phyloP scores from a whole-genome alignment of 2,113 vertebrate species.

The Eidolon helvum region DNA sequence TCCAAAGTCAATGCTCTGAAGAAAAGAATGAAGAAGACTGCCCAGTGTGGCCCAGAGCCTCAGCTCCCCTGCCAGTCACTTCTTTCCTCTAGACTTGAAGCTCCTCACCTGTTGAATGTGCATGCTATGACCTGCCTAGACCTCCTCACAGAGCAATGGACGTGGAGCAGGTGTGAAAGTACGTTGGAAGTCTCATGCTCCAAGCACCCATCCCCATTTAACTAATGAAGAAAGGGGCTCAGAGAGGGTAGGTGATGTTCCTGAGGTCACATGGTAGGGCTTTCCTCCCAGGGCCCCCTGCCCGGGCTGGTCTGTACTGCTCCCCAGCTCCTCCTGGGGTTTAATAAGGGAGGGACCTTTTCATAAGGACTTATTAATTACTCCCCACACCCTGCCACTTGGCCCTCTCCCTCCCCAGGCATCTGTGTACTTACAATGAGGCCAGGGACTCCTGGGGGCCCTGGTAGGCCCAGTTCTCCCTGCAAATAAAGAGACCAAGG shows the following conservation, averaged over 20 bases:
- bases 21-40: neutral
- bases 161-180: neutral
- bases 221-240: neutral
- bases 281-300: neutral
- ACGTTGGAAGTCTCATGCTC: neutral
- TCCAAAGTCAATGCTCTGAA: neutral
- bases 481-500: conserved; percentile 83
- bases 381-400: neutral
- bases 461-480: conserved; percentile 95
- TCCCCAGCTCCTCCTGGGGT: neutral
- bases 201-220: neutral
- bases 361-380: neutral
- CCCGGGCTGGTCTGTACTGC: neutral
- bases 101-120: no score
- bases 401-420: neutral
- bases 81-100: neutral
- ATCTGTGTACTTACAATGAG: conserved; percentile 93
- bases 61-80: neutral
- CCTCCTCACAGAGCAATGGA: rapidly evolving
- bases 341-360: neutral
- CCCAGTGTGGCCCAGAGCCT: neutral
- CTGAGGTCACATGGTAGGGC: neutral
- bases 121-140: neutral
- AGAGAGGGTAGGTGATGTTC: neutral
- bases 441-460: conserved; percentile 95